Conservation (phyloP, 1,140 invertebrate genomes). For the Drosophila malerkotliana region DNA sequence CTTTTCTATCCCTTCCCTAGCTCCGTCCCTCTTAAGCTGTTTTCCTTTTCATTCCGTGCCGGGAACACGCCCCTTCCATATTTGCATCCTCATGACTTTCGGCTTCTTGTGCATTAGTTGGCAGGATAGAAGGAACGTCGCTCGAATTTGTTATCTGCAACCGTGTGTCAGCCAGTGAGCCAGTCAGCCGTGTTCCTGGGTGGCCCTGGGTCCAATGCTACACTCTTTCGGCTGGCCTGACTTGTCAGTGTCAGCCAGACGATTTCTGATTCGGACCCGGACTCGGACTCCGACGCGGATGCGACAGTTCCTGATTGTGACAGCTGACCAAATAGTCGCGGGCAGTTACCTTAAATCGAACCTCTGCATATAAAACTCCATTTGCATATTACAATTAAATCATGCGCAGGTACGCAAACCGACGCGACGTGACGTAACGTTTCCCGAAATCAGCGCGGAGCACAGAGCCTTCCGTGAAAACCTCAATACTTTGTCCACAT, state of each 20-base stretch:
- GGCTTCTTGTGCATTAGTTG: constrained; percentile 61
- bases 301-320: constrained; percentile 4
- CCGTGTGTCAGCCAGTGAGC: constrained; percentile 16
- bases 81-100: constrained; percentile 64
- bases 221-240: constrained; percentile 54
- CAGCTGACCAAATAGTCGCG: constrained; percentile 26
- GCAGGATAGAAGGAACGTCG: constrained; percentile 7
- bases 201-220: constrained; percentile 13
- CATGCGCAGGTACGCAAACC: constrained; percentile 57
- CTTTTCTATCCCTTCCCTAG: background rate
- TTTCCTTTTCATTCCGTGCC: constrained; percentile 18
- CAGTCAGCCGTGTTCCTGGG: background rate
- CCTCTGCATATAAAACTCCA: constrained; percentile 38
- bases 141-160: constrained; percentile 69
- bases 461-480: constrained; percentile 37
- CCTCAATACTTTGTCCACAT: constrained; percentile 52
- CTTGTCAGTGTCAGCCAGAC: constrained; percentile 44
- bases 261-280: background rate
- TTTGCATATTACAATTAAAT: constrained; percentile 81
- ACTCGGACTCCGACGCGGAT: background rate
- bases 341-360: constrained; percentile 55
- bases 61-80: constrained; percentile 32
- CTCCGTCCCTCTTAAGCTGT: constrained; percentile 13
- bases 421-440: constrained; percentile 51
- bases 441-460: constrained; percentile 59